Base-by-base conservation (phyloP, 2,113 vertebrate species). In the Geococcyx californianus region DNA sequence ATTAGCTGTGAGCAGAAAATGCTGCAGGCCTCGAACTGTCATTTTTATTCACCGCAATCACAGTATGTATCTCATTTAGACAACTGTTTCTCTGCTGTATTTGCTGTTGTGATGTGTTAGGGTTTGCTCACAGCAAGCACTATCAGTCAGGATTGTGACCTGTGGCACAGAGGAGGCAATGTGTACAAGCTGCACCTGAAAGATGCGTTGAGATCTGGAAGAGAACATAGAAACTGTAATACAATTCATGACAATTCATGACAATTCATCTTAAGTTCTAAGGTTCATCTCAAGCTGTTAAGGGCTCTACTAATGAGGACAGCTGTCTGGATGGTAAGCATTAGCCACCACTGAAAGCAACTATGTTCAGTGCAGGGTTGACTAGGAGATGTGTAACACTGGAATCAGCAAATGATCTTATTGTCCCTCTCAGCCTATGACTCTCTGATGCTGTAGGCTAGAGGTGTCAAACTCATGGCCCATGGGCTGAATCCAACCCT, bases 331-430 rank as follows among this genome's bases (percentile, higher is more conserved):
- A 34, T 76, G 23, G 64, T 64, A 52, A 68, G 4, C 70, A 62
- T 68, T 44, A 75, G 14, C 10, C 28, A 83, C 7, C 33, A 31
- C 24, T 62, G 56, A 82, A 54, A 70, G 42, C 47, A 77, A 26
- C 20, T 55, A 3, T 28, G 23, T 31, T 86, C 29, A 31, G 26
- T 68, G 29, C 17, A 42, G 59, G 11, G 16, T 7, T 58, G n/a
- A 49, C 66, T 54, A 24, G 56, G 29, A 80, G 28, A 47, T 3
- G 4, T 51, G 6, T 54, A 64, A 34, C 38, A 25, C 21, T 59
- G 16, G 23, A 14, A n/a, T 31, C 1, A 0, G 9, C 3, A 34
- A 72, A 40, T 3, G 1, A 47, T 18, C 23, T 25, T 24, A 36
- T 77, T 45, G 31, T 26, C 11, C 13, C 16, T 79, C 38, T 69